These are phyloP conservation scores for Danio albolineatus DNA, from an alignment of 2,797 vertebrate species.

Conservation along the genomic window DNA sequence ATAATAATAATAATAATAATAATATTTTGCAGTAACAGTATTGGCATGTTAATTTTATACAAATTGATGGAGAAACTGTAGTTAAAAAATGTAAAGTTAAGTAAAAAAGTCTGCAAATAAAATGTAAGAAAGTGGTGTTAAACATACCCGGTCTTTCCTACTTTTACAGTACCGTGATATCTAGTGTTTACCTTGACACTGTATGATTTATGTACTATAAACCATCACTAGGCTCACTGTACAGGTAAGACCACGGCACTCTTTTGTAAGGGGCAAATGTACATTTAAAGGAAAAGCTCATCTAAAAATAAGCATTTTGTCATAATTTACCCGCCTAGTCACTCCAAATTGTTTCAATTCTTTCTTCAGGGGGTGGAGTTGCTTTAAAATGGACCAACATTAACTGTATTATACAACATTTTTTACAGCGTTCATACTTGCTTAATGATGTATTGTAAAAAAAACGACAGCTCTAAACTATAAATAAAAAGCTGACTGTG, in stretches of 20 bases:
- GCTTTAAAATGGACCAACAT: too few relatives aligned
- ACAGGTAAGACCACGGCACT: neutral
- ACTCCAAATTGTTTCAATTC: neutral
- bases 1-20: too few relatives aligned
- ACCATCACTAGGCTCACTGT: neutral
- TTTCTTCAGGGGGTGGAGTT: too few relatives aligned
- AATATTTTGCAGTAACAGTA: too few relatives aligned
- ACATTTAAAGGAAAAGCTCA: constrained; percentile 7
- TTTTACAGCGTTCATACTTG: too few relatives aligned
- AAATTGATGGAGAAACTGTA: neutral
- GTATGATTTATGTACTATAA: constrained; percentile 1
- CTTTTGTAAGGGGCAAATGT: constrained; percentile 30
- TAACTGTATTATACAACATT: too few relatives aligned
- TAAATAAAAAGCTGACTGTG: too few relatives aligned
- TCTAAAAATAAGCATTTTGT: neutral
- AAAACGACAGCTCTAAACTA: too few relatives aligned
- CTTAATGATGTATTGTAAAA: too few relatives aligned
- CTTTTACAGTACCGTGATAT: neutral
- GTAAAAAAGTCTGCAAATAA: neutral
- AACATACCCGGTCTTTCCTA: neutral
- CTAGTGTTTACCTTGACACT: neutral
- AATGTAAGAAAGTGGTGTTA: too few relatives aligned
- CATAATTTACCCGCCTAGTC: neutral
- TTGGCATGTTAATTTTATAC: neutral
- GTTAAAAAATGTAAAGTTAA: too few relatives aligned